These are phyloP conservation scores for Mohoua ochrocephala DNA, from an alignment of 2,113 vertebrate genomes.

Conservation along the genomic window DNA sequence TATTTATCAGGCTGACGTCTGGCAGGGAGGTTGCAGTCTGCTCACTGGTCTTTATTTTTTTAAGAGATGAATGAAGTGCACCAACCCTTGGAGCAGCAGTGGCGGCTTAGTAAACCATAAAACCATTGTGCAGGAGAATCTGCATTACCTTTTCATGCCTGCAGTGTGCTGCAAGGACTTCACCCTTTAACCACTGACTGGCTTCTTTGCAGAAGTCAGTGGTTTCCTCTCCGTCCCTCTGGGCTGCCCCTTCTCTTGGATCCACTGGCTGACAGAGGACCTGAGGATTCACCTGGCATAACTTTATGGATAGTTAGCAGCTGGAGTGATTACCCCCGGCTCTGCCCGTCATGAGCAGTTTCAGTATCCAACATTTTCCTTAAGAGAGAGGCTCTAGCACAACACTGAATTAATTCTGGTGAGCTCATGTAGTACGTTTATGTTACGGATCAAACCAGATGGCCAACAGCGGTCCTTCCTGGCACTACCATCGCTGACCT, in stretches of 20 bases:
- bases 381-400: neutral
- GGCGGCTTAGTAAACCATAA: neutral
- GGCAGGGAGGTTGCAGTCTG: neutral
- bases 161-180: neutral
- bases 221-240: neutral
- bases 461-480: neutral
- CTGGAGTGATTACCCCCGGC: neutral
- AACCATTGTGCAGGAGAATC: neutral
- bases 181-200: neutral
- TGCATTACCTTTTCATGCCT: neutral
- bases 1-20: neutral
- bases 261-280: neutral
- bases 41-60: neutral
- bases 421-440: neutral
- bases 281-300: neutral
- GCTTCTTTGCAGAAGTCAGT: neutral
- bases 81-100: neutral
- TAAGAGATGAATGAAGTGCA: neutral
- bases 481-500: neutral
- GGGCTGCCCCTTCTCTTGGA: neutral
- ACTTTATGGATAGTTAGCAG: neutral
- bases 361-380: neutral
- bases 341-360: neutral
- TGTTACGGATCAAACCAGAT: neutral
- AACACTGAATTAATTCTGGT: rapidly evolving